These are phyloP conservation scores for Poeciliopsis presidionis DNA, from an alignment of 2,797 vertebrate genomes.

Conservation along the genomic window DNA sequence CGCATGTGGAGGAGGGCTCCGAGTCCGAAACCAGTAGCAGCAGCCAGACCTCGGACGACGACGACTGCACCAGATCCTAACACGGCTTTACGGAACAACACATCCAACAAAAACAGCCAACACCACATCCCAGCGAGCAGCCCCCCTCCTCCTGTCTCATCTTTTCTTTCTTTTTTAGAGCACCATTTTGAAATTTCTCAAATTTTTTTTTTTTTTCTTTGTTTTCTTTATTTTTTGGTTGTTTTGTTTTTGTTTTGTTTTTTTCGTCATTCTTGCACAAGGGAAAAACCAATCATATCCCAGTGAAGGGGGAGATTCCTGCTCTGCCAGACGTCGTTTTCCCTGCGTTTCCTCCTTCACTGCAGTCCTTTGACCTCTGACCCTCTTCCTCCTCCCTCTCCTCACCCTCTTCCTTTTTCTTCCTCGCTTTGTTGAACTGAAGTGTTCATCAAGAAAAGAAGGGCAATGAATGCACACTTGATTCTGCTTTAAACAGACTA, in stretches of 20 bases:
- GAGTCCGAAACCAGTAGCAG: conserved; percentile 96
- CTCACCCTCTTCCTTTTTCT: conserved; percentile 71
- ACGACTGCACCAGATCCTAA: conserved; percentile 84
- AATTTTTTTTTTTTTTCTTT: conserved; percentile 44
- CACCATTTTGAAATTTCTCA: conserved; percentile 76
- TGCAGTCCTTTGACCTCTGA: conserved; percentile 69
- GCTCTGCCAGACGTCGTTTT: conserved; percentile 80
- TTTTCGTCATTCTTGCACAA: conserved; percentile 89
- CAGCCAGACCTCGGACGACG: conserved; percentile 96
- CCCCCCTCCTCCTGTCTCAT: conserved; percentile 64
- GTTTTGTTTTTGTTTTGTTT: conserved; percentile 20
- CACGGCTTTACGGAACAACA: conserved; percentile 82
- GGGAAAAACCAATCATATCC: conserved; percentile 93
- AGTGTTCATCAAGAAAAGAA: conserved; percentile 86
- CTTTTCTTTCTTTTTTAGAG: conserved; percentile 76
- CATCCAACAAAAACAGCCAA: conserved; percentile 60
- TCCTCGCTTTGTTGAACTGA: conserved; percentile 88
- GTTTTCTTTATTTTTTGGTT: conserved; percentile 28
- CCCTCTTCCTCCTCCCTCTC: conserved; percentile 31
- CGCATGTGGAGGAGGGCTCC: conserved; percentile 89
- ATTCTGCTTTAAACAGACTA: conserved; percentile 84
- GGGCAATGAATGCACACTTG: conserved; percentile 83
- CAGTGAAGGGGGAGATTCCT: conserved; percentile 82
- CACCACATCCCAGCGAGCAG: conserved; percentile 77
- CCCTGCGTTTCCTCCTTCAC: conserved; percentile 83